Conservation (phyloP, 2,888 invertebrate genomes). For the Polyploca ridens region DNA sequence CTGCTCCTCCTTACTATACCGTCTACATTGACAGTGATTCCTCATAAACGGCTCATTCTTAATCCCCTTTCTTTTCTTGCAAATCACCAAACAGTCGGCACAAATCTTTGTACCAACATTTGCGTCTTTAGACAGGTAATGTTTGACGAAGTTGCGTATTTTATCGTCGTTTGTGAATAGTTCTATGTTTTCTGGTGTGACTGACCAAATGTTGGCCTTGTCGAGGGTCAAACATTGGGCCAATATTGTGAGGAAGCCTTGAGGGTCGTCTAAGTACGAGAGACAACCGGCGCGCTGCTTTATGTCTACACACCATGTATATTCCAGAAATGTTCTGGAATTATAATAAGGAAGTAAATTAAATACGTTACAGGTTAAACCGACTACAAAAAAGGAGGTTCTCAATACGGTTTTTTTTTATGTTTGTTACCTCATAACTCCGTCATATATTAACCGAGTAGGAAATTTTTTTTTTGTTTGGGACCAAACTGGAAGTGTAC, state of each 20-base stretch:
- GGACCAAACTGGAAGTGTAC: too few relatives aligned
- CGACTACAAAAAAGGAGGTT: too few relatives aligned
- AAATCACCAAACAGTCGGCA: slow-evolving; percentile 50
- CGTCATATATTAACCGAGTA: too few relatives aligned
- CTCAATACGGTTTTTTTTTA: too few relatives aligned
- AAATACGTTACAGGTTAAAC: too few relatives aligned
- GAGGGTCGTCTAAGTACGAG: slow-evolving; percentile 93
- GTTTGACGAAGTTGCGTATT: slow-evolving; percentile 88
- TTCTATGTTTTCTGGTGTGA: slow-evolving; percentile 87
- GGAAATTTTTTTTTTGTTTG: too few relatives aligned
- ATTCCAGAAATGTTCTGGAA: slow-evolving; percentile 86
- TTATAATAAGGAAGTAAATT: too few relatives aligned
- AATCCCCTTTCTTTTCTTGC: slow-evolving; percentile 44
- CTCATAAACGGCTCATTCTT: slow-evolving; percentile 48
- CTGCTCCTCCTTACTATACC: slow-evolving; percentile 70
- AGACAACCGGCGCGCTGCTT: slow-evolving; percentile 96
- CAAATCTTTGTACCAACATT: slow-evolving; percentile 36
- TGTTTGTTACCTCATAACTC: too few relatives aligned
- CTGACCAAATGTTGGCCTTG: slow-evolving; percentile 87
- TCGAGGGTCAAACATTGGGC: slow-evolving; percentile 92
- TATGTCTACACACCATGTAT: slow-evolving; percentile 90
- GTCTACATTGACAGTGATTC: slow-evolving; percentile 59
- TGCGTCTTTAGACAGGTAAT: slow-evolving; percentile 81
- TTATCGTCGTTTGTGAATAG: slow-evolving; percentile 90
- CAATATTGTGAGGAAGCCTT: slow-evolving; percentile 90